These are phyloP conservation scores for Thunnus maccoyii DNA, from an alignment of 2,113 vertebrate genomes.

Conservation along the genomic window DNA sequence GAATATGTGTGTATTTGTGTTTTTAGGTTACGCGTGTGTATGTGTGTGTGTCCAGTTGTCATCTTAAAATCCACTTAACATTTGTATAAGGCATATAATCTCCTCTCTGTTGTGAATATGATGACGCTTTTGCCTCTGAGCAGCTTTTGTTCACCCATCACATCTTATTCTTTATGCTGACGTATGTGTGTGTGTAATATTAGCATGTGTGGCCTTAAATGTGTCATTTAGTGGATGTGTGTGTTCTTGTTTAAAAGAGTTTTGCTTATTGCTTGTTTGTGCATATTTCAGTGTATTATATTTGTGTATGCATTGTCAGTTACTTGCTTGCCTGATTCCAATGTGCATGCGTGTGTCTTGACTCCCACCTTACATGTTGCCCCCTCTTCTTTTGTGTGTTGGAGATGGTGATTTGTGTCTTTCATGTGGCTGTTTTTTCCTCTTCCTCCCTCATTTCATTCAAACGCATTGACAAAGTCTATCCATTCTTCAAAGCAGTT, in stretches of 20 bases:
- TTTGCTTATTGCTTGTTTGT: not conserved
- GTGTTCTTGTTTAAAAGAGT: not conserved
- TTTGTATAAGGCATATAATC: slow-evolving; percentile 14
- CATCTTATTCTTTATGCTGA: not conserved
- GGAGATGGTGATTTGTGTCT: slow-evolving; percentile 26
- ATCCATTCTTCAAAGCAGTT: not conserved
- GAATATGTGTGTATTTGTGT: not conserved
- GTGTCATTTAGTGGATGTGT: not conserved
- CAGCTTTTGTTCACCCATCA: slow-evolving; percentile 22
- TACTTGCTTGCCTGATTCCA: slow-evolving; percentile 1
- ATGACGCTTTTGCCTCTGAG: not conserved
- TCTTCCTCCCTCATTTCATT: slow-evolving; percentile 38
- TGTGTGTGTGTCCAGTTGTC: not conserved
- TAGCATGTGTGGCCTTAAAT: not conserved
- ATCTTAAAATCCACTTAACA: slow-evolving; percentile 18
- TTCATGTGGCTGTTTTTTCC: not conserved
- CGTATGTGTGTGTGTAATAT: not conserved
- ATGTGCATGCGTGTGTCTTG: not conserved
- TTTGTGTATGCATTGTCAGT: not conserved
- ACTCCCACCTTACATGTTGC: slow-evolving; percentile 14
- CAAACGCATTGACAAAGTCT: slow-evolving; percentile 44
- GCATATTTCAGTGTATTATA: slow-evolving; percentile 2
- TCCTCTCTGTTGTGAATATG: not conserved
- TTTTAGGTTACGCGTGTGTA: not conserved
- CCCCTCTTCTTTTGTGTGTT: slow-evolving; percentile 22